These are phyloP conservation scores for Agrochola circellaris DNA, from an alignment of 2,888 invertebrate species.

Conservation along the genomic window DNA sequence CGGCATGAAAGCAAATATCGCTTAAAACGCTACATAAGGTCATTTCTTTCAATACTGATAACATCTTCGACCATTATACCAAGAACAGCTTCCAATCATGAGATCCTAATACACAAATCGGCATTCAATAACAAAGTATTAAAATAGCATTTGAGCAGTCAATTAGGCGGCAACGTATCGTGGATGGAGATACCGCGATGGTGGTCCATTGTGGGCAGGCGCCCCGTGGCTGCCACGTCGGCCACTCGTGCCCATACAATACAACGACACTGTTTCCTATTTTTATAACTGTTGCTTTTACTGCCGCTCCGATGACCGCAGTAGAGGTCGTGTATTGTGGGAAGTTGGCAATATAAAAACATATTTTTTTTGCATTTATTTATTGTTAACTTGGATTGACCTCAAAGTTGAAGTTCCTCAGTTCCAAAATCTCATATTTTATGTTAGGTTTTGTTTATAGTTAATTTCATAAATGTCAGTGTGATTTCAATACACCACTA, in stretches of 20 bases:
- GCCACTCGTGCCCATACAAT: conserved; percentile 81
- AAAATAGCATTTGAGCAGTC: conserved; percentile 89
- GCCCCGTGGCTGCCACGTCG: conserved; percentile 80
- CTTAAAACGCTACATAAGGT: background rate
- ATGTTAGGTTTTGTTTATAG: background rate
- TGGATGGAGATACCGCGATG: conserved; percentile 89
- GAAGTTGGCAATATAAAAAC: conserved; percentile 77
- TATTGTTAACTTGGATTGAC: conserved; percentile 1
- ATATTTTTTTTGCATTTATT: conserved; percentile 21
- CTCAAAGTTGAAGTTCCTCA: background rate
- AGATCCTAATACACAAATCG: conserved; percentile 68
- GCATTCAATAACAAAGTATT: conserved; percentile 87
- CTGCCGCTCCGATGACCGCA: conserved; percentile 86
- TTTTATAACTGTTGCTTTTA: conserved; percentile 86
- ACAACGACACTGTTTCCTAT: conserved; percentile 85
- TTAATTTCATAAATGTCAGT: background rate
- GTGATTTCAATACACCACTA: conserved; percentile 21
- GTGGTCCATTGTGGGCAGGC: conserved; percentile 88
- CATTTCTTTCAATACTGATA: conserved; percentile 45
- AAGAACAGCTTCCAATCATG: conserved; percentile 61
- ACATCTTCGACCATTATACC: conserved; percentile 61
- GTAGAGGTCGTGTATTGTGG: conserved; percentile 84
- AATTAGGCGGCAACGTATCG: conserved; percentile 89
- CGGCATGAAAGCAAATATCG: background rate
- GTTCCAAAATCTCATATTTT: background rate